These are phyloP conservation scores for Probosciger aterrimus DNA, from an alignment of 2,113 vertebrate genomes.

Conservation along the genomic window DNA sequence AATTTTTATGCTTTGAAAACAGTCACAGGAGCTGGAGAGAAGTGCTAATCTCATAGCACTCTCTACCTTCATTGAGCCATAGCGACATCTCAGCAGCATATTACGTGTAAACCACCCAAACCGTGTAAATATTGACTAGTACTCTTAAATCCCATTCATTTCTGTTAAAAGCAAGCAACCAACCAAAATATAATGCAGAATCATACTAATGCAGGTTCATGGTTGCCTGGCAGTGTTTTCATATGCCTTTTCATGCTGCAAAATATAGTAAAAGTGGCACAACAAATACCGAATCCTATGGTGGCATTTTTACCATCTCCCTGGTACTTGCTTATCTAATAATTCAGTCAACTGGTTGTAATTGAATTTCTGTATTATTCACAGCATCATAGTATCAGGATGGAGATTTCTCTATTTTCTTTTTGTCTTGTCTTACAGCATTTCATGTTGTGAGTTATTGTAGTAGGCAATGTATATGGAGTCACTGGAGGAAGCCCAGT, in stretches of 20 bases:
- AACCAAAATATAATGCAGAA: neutral
- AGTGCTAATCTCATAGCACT: neutral
- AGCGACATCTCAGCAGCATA: neutral
- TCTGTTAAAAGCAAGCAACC: neutral
- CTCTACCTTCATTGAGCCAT: neutral
- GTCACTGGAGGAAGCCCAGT: neutral
- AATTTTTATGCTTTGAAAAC: neutral
- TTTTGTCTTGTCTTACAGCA: neutral
- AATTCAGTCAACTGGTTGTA: neutral
- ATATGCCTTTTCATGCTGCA: neutral
- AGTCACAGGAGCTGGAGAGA: neutral
- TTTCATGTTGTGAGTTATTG: neutral
- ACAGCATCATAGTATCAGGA: rapidly evolving
- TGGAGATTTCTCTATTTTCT: neutral
- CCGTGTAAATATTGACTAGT: neutral
- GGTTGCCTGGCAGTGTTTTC: neutral
- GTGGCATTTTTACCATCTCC: neutral
- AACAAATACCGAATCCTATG: neutral
- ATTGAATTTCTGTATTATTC: neutral
- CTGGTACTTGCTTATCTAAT: neutral
- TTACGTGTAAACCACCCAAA: neutral
- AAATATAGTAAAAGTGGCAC: neutral
- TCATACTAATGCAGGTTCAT: neutral
- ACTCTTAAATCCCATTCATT: neutral
- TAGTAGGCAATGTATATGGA: rapidly evolving